phyloP scores from a whole-genome alignment of 2,113 vertebrate genomes.

The Notiomystis cincta region DNA sequence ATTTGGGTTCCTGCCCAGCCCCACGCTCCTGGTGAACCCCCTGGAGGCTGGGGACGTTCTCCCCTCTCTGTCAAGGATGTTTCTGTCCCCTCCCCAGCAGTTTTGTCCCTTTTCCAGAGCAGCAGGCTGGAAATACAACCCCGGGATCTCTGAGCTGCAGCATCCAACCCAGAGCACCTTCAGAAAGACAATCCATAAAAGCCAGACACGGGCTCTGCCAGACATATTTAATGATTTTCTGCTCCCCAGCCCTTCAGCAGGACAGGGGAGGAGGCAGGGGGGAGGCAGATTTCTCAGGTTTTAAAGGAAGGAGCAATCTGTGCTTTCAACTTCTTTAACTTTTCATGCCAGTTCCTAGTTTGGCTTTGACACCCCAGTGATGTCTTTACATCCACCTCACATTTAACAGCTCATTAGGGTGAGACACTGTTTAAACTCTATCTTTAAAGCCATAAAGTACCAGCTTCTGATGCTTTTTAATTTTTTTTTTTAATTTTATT shows the following conservation, averaged over 20 bases:
- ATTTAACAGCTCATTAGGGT: rapidly evolving
- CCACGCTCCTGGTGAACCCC: background rate
- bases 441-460: background rate
- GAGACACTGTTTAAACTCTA: background rate
- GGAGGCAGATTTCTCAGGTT: rapidly evolving
- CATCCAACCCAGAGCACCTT: background rate
- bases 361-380: background rate
- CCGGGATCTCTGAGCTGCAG: background rate
- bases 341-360: background rate
- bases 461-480: background rate
- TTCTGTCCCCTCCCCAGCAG: background rate
- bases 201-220: background rate
- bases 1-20: background rate
- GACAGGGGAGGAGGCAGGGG: background rate
- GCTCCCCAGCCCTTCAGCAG: background rate
- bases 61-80: background rate
- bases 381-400: background rate
- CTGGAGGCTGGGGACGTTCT: rapidly evolving
- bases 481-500: background rate
- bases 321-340: background rate
- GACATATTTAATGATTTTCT: background rate
- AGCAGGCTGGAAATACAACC: background rate
- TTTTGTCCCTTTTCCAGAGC: background rate
- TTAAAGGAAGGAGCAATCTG: background rate
- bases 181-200: background rate